Evolutionary conservation across 2,113 vertebrate genomes (phyloP).

Genomic region (Lampris incognitus): DNA sequence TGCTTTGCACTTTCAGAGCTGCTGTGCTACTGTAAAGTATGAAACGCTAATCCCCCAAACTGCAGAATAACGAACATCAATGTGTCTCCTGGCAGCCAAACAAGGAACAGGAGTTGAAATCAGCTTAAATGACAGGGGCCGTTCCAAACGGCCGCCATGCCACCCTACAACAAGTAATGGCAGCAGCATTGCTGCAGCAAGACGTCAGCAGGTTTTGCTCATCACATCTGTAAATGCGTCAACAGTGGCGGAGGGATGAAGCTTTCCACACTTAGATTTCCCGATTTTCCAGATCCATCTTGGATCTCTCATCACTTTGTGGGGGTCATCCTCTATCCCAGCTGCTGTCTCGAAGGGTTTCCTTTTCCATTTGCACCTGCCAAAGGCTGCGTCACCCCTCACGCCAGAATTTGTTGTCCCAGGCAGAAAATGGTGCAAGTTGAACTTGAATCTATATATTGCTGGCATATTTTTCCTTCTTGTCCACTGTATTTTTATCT

Average conservation of each 20-base stretch:
- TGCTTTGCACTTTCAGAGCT: no score
- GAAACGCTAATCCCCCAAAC: no score
- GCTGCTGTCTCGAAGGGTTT: constrained; percentile 17
- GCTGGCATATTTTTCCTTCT: constrained; percentile 34
- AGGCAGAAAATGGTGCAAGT: constrained; percentile 32
- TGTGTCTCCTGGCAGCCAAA: no score
- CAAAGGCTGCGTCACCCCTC: constrained; percentile 22
- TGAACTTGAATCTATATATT: constrained; percentile 36
- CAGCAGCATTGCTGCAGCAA: no score
- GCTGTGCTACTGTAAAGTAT: no score
- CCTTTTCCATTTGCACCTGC: constrained; percentile 26
- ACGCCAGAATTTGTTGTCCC: constrained; percentile 21
- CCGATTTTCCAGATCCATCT: constrained; percentile 12
- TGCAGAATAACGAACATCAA: no score
- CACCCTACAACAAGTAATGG: no score
- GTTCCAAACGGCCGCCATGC: no score
- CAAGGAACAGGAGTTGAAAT: no score
- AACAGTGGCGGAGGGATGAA: neutral
- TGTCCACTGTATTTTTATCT: constrained; percentile 20
- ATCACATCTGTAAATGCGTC: no score
- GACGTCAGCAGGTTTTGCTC: no score
- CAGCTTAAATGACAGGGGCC: no score
- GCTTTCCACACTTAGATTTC: constrained; percentile 7
- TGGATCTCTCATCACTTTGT: constrained; percentile 22
- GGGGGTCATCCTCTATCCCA: constrained; percentile 14